A percentile compares a stretch with the other conserved stretches of the same genome.
These are phyloP conservation scores for Drosophila tanythrix DNA, from an alignment of 2,888 invertebrate genomes.

Conservation along the genomic window DNA sequence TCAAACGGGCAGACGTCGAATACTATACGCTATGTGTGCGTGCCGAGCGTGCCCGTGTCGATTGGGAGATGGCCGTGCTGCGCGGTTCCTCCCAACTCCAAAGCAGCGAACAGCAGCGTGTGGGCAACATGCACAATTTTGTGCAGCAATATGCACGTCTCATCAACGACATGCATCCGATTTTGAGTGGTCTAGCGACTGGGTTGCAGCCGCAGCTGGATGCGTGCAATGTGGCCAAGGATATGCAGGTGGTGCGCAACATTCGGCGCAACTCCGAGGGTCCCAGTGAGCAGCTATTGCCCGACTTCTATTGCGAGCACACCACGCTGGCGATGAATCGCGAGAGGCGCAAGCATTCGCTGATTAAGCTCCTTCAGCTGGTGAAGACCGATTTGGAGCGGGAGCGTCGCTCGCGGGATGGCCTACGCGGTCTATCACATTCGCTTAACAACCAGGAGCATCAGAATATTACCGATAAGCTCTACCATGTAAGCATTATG, in stretches of 20 bases:
- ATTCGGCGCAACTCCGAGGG: constrained; percentile 85
- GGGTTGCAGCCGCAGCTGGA: constrained; percentile 82
- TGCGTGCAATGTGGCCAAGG: constrained; percentile 84
- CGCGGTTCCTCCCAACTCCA: constrained; percentile 95
- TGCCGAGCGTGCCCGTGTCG: constrained; percentile 94
- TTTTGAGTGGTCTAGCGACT: constrained; percentile 88
- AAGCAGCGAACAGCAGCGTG: constrained; percentile 94
- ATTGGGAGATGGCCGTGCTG: constrained; percentile 95
- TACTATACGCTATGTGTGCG: constrained; percentile 96
- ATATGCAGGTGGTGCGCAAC: constrained; percentile 84
- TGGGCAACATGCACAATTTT: constrained; percentile 91
- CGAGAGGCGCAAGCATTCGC: constrained; percentile 93
- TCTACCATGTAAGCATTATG: constrained; percentile 91
- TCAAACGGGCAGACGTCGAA: constrained; percentile 96
- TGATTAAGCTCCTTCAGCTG: constrained; percentile 93
- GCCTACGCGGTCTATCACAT: constrained; percentile 94
- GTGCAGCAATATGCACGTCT: constrained; percentile 89
- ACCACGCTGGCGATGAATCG: constrained; percentile 96
- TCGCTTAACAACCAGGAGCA: constrained; percentile 96
- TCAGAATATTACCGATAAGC: constrained; percentile 95
- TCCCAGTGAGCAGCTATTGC: constrained; percentile 92
- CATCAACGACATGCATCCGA: constrained; percentile 91
- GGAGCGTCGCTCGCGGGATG: constrained; percentile 95
- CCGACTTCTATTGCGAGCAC: constrained; percentile 98
- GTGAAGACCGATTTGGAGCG: constrained; percentile 95